These are phyloP conservation scores for Mola mola DNA, from an alignment of 2,113 vertebrate genomes.

Conservation along the genomic window DNA sequence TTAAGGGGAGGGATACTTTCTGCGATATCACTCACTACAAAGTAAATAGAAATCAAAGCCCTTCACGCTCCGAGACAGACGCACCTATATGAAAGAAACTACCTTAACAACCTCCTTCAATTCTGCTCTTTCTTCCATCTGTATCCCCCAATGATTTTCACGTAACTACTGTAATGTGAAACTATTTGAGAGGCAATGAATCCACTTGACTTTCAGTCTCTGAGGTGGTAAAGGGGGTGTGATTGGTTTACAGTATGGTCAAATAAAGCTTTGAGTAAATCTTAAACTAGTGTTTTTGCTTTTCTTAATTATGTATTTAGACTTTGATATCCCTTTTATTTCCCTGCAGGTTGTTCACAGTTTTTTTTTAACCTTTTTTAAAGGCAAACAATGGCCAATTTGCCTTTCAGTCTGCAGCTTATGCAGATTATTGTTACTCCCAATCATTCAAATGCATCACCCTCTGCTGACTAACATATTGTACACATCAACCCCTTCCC, in stretches of 20 bases:
- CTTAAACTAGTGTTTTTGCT: conserved; percentile 7
- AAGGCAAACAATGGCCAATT: conserved; percentile 44
- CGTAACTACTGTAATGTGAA: conserved; percentile 75
- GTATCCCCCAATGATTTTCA: conserved; percentile 71
- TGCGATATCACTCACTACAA: conserved; percentile 79
- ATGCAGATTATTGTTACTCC: conserved; percentile 63
- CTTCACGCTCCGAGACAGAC: conserved; percentile 61
- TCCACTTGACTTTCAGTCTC: conserved; percentile 67
- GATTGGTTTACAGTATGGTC: conserved; percentile 26
- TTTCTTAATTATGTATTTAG: conserved; percentile 3
- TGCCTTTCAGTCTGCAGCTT: conserved; percentile 63
- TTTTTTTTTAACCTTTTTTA: background rate
- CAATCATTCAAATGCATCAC: conserved; percentile 64
- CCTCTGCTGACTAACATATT: conserved; percentile 57
- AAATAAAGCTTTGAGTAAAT: conserved; percentile 19
- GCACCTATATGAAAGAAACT: conserved; percentile 75
- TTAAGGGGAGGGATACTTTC: conserved; percentile 77
- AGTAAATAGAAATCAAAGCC: conserved; percentile 82
- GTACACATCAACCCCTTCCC: conserved; percentile 48
- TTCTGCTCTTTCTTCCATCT: conserved; percentile 47
- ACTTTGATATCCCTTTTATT: conserved; percentile 13
- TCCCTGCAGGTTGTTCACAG: too few species aligned
- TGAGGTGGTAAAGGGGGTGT: background rate
- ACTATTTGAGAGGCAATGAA: conserved; percentile 64
- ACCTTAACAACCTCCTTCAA: conserved; percentile 73